phyloP scores from a whole-genome alignment of 2,113 vertebrate species.

The Oceanodroma tethys region DNA sequence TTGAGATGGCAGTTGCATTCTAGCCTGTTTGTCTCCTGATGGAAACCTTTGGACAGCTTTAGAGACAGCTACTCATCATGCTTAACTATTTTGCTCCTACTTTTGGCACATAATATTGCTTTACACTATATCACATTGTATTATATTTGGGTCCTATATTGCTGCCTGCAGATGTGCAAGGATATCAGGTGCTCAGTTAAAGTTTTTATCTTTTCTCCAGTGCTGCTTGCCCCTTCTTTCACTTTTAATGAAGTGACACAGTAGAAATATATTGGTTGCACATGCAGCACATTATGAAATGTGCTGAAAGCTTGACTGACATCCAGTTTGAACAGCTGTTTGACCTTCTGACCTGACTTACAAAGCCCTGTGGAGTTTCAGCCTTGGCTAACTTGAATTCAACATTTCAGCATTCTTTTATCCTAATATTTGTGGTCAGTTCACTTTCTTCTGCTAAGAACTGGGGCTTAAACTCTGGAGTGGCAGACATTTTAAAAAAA shows the following conservation, averaged over 20 bases:
- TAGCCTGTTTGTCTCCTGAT: neutral
- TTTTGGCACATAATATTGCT: neutral
- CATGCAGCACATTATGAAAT: neutral
- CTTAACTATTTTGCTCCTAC: neutral
- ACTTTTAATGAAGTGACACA: neutral
- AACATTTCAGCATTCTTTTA: neutral
- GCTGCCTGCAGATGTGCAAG: neutral
- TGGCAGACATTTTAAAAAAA: neutral
- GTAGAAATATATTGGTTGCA: neutral
- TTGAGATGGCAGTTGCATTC: neutral
- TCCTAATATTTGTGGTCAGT: neutral
- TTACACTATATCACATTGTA: neutral
- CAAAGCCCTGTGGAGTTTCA: neutral
- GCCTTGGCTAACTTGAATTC: neutral
- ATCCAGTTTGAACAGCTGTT: neutral
- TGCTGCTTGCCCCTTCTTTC: neutral
- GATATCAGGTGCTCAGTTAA: neutral
- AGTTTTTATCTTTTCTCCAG: neutral
- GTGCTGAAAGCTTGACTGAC: neutral
- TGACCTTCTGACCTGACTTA: neutral
- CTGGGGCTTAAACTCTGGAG: neutral
- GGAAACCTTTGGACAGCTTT: neutral
- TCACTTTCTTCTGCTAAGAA: neutral
- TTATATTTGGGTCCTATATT: neutral
- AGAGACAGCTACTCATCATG: neutral